phyloP scores from a whole-genome alignment of 2,113 vertebrate genomes.

The Fulmarus glacialis region DNA sequence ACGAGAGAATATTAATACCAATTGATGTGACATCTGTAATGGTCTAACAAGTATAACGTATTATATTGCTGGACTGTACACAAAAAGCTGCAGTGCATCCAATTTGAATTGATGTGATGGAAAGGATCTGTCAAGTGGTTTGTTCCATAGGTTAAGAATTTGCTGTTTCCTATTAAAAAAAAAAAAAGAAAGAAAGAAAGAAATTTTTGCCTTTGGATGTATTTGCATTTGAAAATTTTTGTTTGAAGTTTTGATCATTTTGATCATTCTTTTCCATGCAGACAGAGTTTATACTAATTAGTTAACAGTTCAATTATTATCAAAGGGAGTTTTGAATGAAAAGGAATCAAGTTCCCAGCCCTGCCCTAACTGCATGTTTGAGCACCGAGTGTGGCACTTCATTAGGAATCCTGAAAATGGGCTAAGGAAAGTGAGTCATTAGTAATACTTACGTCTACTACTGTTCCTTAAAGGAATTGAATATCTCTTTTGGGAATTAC shows the following conservation, averaged over 20 bases:
- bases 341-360: background rate
- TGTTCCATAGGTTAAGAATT: background rate
- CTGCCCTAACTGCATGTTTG: background rate
- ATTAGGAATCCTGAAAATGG: slow-evolving; percentile 17
- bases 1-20: background rate
- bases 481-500: slow-evolving; percentile 10
- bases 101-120: slow-evolving; percentile 10
- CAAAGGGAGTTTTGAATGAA: slow-evolving; percentile 49
- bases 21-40: slow-evolving; percentile 1
- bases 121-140: slow-evolving; percentile 15
- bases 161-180: background rate
- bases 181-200: background rate
- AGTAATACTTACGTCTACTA: background rate
- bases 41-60: background rate
- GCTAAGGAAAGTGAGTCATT: background rate
- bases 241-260: slow-evolving; percentile 27
- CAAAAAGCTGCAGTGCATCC: background rate
- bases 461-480: background rate
- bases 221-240: background rate
- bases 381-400: background rate
- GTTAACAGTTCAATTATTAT: slow-evolving; percentile 51
- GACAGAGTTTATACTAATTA: slow-evolving; percentile 52
- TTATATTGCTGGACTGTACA: background rate
- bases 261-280: background rate
- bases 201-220: background rate